Evolutionary conservation across 2,113 vertebrate genomes (phyloP).

Genomic region (Microtus ochrogaster): DNA sequence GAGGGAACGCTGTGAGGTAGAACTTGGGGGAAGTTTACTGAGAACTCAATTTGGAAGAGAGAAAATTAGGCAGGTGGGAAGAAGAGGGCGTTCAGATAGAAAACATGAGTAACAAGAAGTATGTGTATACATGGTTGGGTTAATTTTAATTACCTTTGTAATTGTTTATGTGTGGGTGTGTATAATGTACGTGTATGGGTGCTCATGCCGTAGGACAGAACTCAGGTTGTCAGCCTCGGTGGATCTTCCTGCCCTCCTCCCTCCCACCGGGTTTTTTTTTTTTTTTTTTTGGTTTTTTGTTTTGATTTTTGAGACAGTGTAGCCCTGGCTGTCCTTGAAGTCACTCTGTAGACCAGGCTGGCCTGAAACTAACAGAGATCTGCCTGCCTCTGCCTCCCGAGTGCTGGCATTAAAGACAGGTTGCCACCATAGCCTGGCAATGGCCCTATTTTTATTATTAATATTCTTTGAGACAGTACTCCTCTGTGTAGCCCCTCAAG

Average conservation of each 20-base stretch:
- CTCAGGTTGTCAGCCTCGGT: not conserved
- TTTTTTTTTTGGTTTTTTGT: not conserved
- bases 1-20: not conserved
- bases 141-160: too few species aligned
- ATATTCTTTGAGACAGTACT: too few species aligned
- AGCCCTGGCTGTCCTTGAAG: not conserved
- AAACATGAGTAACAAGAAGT: not conserved
- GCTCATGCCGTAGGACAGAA: not conserved
- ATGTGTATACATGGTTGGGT: not conserved
- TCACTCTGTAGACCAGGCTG: not conserved
- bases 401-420: not conserved
- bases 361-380: not conserved
- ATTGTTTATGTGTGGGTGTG: not conserved
- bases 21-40: not conserved
- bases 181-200: not conserved
- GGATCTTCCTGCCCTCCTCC: not conserved
- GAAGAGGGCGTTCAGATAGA: not conserved
- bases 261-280: not conserved
- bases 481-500: too few species aligned
- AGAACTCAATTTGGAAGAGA: constrained; percentile 25
- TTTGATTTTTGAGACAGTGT: not conserved
- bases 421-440: not conserved
- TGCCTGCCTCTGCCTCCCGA: not conserved
- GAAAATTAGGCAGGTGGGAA: not conserved
- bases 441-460: too few species aligned